Base-by-base conservation (phyloP, 2,797 vertebrate genomes). In the Perodicticus potto region DNA sequence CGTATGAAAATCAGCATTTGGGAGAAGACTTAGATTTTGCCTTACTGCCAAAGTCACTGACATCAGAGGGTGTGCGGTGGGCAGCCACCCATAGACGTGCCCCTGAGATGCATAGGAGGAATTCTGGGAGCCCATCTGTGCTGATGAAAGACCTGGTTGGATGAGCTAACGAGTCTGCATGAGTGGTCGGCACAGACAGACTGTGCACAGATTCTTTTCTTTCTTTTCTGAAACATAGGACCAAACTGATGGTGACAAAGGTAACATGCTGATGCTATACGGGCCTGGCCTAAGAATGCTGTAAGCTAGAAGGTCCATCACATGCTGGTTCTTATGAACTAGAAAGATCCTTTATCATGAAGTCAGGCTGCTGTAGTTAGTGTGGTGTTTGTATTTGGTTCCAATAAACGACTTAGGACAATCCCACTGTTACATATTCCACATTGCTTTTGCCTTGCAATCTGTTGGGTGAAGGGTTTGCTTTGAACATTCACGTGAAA, bases 131-230 rank as follows among this genome's bases (percentile, higher is more conserved):
- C 16, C 7, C 34, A 29, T 37, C 40, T 40, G 3, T 7, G 19
- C 19, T 25, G 7, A 10, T 12, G 29, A 9, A 65, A 16, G 13
- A 19, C 34, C 12, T 16, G 14, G 69, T 20, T 7, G 4, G 37
- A 32, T 22, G 14, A 34, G 19, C 1, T 1, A 1, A 32, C 22
- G 22, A 1, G 1, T 25, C 12, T 27, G 27, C 9, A 12, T 0
- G 16, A 12, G 2, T 19, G 29, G 29, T n/a, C 4, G 59, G 23
- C 49, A 45, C 17, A 61, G 8, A 23, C 2, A 3, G 8, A 0
- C 45, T 16, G 3, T 5, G 27, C 25, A 57, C 13, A 3, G 49
- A 53, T 53, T 53, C 49, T 53, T 32, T 20, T 19, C 19, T 5
- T 22, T 57, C n/a, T 6, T 32, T 45, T 37, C 34, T 19, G 17